Percentiles rank a stretch among this genome's conserved stretches.
phyloP scores from a whole-genome alignment of 2,113 vertebrate genomes.

The Protomyctophum bolini region DNA sequence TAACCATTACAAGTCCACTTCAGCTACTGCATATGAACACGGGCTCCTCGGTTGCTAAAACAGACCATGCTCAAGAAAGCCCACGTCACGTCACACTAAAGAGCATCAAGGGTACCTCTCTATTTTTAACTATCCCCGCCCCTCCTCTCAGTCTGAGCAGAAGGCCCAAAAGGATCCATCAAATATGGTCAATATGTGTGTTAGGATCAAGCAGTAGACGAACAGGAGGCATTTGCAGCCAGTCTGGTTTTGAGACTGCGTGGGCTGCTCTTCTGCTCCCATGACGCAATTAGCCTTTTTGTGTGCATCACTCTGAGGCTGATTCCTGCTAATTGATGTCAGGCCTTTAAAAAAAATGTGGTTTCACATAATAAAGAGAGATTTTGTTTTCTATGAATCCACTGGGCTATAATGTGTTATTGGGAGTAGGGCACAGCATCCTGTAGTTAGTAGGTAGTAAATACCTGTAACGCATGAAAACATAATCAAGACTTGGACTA shows the following conservation, averaged over 20 bases:
- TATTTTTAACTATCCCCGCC: conserved; percentile 60
- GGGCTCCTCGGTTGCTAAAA: conserved; percentile 45
- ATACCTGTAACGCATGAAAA: conserved; percentile 11
- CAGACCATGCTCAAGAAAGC: conserved; percentile 24
- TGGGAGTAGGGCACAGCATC: neutral
- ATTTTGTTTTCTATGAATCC: conserved; percentile 23
- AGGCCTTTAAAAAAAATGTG: conserved; percentile 28
- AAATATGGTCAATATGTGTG: conserved; percentile 48
- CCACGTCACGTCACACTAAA: conserved; percentile 49
- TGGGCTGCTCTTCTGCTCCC: conserved; percentile 67
- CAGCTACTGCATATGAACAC: conserved; percentile 60
- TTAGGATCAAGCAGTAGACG: conserved; percentile 43
- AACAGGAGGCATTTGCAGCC: conserved; percentile 61
- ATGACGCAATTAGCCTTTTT: conserved; percentile 73
- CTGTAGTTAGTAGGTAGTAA: neutral
- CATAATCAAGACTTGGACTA: neutral
- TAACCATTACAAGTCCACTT: conserved; percentile 52
- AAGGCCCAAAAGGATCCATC: conserved; percentile 56
- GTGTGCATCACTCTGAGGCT: conserved; percentile 55
- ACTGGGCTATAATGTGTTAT: neutral
- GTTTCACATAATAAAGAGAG: conserved; percentile 10
- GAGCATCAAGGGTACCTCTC: conserved; percentile 26
- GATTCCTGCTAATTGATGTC: conserved; percentile 50
- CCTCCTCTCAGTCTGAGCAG: conserved; percentile 28
- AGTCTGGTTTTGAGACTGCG: conserved; percentile 64